Percentiles rank a stretch among this genome's conserved stretches.
Conservation (phyloP, 2,797 vertebrate species). For the Lagorchestes hirsutus region DNA sequence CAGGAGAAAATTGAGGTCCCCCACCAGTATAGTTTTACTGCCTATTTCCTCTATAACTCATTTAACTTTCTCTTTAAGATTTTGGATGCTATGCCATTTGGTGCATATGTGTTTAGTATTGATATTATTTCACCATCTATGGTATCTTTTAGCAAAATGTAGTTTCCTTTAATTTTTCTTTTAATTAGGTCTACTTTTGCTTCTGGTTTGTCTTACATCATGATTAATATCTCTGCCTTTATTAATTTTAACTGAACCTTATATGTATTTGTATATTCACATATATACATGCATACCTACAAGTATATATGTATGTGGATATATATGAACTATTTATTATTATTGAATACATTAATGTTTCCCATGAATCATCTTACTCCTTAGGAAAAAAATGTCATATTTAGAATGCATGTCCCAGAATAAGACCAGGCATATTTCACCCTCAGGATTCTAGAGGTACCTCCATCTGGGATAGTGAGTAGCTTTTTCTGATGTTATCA, state of each 20-base stretch:
- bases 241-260: no score
- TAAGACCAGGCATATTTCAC: neutral
- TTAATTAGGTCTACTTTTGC: no score
- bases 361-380: conserved; percentile 35
- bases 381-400: conserved; percentile 41
- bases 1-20: neutral
- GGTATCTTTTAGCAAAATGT: neutral
- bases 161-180: neutral
- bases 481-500: neutral
- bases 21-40: neutral
- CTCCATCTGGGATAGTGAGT: neutral
- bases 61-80: neutral
- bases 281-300: no score
- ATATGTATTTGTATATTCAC: no score
- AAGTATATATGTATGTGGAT: no score
- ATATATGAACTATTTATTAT: neutral
- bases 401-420: neutral
- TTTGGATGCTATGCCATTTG: neutral
- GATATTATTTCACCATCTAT: neutral
- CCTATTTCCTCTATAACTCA: neutral
- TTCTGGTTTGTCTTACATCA: neutral
- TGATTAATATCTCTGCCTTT: neutral
- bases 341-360: conserved; percentile 35
- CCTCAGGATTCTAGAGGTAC: neutral
- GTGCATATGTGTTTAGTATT: neutral